Percentiles rank a stretch among this genome's conserved stretches.
Conservation (phyloP, 2,113 vertebrate species). For the Phalacrocorax brasilianus region DNA sequence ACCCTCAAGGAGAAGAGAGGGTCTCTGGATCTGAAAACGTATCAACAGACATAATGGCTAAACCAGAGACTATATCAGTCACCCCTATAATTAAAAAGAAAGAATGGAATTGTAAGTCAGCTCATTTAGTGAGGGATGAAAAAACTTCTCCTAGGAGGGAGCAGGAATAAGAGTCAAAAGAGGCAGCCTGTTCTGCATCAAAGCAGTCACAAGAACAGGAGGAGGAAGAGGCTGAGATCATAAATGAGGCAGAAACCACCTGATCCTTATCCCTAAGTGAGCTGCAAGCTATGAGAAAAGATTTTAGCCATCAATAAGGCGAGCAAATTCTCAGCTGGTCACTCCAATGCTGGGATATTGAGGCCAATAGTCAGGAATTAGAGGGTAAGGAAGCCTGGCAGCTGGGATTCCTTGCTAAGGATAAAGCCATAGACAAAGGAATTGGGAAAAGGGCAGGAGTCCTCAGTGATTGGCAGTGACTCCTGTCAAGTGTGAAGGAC, state of each 20-base stretch:
- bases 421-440: not conserved
- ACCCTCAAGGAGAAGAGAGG: not conserved
- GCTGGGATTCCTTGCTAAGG: not conserved
- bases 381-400: not conserved
- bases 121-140: not conserved
- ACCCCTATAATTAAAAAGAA: not conserved
- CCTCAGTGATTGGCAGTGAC: not conserved
- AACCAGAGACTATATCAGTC: not conserved
- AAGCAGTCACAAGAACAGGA: not conserved
- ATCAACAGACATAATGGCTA: not conserved
- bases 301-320: not conserved
- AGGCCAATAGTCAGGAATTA: not conserved
- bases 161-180: not conserved
- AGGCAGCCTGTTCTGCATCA: not conserved
- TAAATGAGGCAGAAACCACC: not conserved
- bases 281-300: not conserved
- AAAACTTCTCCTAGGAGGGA: not conserved
- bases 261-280: not conserved
- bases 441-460: not conserved
- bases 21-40: not conserved
- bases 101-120: not conserved
- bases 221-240: not conserved
- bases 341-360: not conserved
- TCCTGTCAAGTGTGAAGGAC: not conserved
- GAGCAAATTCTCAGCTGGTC: not conserved